Base-by-base conservation (phyloP, 1,140 invertebrate species). In the Popillia japonica region DNA sequence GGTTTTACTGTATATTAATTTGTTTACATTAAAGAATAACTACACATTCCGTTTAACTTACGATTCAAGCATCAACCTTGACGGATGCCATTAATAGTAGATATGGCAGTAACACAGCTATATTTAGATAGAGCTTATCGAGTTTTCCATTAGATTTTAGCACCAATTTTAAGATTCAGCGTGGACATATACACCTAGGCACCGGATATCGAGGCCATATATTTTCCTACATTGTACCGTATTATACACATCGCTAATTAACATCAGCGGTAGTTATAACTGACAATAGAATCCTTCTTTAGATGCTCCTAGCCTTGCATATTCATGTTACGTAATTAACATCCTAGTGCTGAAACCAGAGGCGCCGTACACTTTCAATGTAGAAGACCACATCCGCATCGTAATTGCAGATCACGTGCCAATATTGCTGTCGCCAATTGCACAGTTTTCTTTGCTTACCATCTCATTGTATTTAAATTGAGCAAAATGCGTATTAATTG, bases 381-480 rank as follows among this genome's bases (percentile, higher is more conserved):
- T 10, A 23, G 22, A 68, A 22, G 6, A 27, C 61, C 11, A 68
- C 61, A 68, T 68, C 20, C 61, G 61, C 61, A 68, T 68, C 61
- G 7, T 27, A 34, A 11, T 68, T 68, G 61, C 61, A 68, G 11
- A 20, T 68, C 61, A 68, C 61, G 61, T 68, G 27, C 61, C 61
- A n/a, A 68, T 34, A 68, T 22, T 22, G 22, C 61, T 34, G 61
- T 68, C 61, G 61, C 61, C 61, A 68, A 68, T 27, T 34, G 27
- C 61, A 68, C 61, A 14, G 27, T 68, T 68, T 68, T 68, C 61
- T 68, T 68, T 22, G 61, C 61, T 6, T 22, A 34, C 61, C 61
- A 68, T 27, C 22, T 68, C 20, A 68, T 68, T 68, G 61, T 68
- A 68, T 68, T 68, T 68, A 68, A 68, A 68, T 68, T 34, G 20